Evolutionary conservation across 2,888 invertebrate species (phyloP), one percentile per base, ranked within the genome.

Genomic region (Synergus umbraculus): DNA sequence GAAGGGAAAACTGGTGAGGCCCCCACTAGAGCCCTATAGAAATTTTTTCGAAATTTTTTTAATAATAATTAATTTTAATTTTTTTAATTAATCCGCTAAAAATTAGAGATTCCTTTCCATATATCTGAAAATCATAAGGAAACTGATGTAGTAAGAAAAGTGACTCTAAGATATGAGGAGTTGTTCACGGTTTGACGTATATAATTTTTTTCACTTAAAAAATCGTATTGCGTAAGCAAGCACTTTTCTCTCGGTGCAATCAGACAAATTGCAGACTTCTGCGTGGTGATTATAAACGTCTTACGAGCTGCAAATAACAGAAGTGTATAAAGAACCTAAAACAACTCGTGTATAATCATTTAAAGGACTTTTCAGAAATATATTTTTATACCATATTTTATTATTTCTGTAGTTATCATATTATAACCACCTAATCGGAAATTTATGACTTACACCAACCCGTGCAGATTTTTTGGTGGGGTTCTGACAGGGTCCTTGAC

Each of bases 181-280:
- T 79, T 79, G 81, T 81, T 81, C 54, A 79, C 49, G 49, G 54
- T 73, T 73, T 73, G n/a, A 37, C 37, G 73, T 73, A 73, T 54
- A 15, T 69, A 66, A 43, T 15, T 49, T 54, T 73, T 73, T 54
- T 29, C 5, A 4, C 37, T 37, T 54, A 12, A 73, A 13, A 54
- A 73, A 73, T 54, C 10, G 29, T n/a, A 54, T 73, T 73, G 54
- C 73, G 73, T 73, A 73, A 73, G 37, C 54, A 73, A 37, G 15
- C 10, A 49, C 12, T 54, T 73, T 73, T 73, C 15, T 49, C 15
- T 73, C 73, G 54, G 49, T 37, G 49, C 37, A 73, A 73, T 73
- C 73, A 73, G n/a, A 37, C 49, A 73, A 73, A 73, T 73, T 73
- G 73, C 73, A 73, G 29, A 73, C 73, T n/a, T 73, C 73, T 54